Conservation (phyloP, 2,888 invertebrate genomes). For the Ichneumon xanthorius region DNA sequence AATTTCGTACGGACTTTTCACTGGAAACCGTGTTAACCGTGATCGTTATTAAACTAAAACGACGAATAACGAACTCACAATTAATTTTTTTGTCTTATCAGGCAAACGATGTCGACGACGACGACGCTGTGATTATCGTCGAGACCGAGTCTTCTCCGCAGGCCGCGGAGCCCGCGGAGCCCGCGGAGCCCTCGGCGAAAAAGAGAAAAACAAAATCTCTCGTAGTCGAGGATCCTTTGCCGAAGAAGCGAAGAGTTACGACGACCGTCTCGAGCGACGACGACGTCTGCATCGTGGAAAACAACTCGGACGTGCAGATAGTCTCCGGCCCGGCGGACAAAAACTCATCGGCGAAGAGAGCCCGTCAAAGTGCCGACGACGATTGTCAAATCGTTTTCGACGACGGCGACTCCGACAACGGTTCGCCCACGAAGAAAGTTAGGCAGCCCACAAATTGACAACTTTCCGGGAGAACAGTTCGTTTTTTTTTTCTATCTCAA, state of each 20-base stretch:
- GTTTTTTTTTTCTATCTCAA: slow-evolving; percentile 11
- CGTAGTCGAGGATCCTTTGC: slow-evolving; percentile 58
- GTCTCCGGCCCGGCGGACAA: slow-evolving; percentile 34
- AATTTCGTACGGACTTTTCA: no score
- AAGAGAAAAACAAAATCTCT: slow-evolving; percentile 79
- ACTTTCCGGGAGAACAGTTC: not conserved
- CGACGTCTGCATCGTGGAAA: slow-evolving; percentile 65
- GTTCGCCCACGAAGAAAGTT: slow-evolving; percentile 62
- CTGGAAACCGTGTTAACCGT: no score
- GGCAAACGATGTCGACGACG: slow-evolving; percentile 71
- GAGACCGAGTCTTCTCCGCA: slow-evolving; percentile 71
- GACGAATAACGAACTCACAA: not conserved
- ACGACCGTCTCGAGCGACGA: slow-evolving; percentile 68
- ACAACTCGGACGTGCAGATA: slow-evolving; percentile 53
- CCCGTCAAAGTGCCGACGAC: slow-evolving; percentile 70
- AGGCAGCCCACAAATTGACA: slow-evolving; percentile 57
- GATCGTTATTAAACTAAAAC: no score
- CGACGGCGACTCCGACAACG: slow-evolving; percentile 71
- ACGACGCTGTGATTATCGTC: slow-evolving; percentile 73
- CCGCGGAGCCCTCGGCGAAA: slow-evolving; percentile 71
- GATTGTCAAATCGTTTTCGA: slow-evolving; percentile 80
- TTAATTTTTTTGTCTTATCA: slow-evolving; percentile 48
- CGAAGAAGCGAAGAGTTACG: slow-evolving; percentile 77
- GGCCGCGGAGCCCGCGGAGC: slow-evolving; percentile 9
- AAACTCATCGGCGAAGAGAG: slow-evolving; percentile 61